Evolutionary conservation across 2,888 invertebrate genomes (phyloP).

Genomic region (Xiphydria camelus): DNA sequence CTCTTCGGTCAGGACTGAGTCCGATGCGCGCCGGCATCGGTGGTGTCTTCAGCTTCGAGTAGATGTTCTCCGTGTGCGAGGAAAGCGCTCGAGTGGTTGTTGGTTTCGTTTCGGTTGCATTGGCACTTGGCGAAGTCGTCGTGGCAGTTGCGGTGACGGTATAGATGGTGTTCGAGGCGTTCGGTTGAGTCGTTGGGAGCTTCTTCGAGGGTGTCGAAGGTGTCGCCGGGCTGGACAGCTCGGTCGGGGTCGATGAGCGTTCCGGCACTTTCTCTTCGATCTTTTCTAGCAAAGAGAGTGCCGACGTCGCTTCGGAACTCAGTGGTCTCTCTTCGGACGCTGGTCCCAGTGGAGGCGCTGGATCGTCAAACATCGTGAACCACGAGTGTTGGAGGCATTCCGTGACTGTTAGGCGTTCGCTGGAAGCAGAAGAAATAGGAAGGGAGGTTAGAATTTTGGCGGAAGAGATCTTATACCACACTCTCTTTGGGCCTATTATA

Average conservation of each 20-base stretch:
- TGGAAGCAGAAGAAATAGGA: constrained; percentile 59
- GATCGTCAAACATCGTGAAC: constrained; percentile 61
- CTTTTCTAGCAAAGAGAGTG: not conserved
- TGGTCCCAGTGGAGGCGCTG: constrained; percentile 27
- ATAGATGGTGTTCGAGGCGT: not conserved
- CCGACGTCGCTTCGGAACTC: no score
- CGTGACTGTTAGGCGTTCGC: constrained; percentile 85
- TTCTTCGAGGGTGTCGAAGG: not conserved
- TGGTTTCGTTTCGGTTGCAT: constrained; percentile 21
- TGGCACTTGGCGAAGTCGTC: no score
- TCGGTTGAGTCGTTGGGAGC: not conserved
- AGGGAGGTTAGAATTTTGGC: no score
- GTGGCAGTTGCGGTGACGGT: no score
- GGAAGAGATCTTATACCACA: no score
- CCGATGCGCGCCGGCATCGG: constrained; percentile 45
- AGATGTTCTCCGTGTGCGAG: constrained; percentile 41
- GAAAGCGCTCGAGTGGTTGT: constrained; percentile 21
- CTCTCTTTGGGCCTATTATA: no score
- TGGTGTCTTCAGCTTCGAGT: constrained; percentile 30
- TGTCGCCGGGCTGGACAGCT: no score
- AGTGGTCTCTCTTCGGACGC: constrained; percentile 1
- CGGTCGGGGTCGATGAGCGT: constrained; percentile 22
- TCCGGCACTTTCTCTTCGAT: constrained; percentile 10
- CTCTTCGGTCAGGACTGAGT: constrained; percentile 53
- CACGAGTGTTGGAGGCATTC: constrained; percentile 90